Percentiles rank a stretch among this genome's conserved stretches.
Conservation (phyloP, 2,113 vertebrate genomes). For the Panurus biarmicus region DNA sequence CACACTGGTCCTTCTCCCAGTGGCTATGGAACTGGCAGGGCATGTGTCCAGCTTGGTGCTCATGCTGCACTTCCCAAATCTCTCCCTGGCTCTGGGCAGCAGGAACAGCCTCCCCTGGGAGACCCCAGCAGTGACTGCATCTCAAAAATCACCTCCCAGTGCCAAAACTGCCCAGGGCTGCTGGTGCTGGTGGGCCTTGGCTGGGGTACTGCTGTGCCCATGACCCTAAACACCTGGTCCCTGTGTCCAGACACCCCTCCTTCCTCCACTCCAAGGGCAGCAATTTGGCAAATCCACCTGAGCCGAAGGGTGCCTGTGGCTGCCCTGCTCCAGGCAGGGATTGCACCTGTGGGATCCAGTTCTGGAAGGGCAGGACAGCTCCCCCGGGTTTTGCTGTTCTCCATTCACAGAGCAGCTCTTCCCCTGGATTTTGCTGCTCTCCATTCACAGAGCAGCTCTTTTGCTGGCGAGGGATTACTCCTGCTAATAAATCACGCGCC, state of each 20-base stretch:
- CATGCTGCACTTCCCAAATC: neutral
- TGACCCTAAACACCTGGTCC: accelerated
- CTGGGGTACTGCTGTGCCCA: neutral
- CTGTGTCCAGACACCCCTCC: neutral
- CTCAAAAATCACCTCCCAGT: neutral
- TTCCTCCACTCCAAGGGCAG: neutral
- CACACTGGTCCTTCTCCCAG: neutral
- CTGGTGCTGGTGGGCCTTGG: neutral
- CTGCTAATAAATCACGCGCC: neutral
- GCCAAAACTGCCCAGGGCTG: neutral
- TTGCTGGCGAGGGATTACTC: neutral
- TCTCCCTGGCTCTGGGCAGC: neutral
- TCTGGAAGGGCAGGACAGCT: neutral
- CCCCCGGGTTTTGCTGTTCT: neutral
- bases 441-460: neutral
- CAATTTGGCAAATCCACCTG: neutral
- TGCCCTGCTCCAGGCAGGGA: neutral
- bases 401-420: neutral
- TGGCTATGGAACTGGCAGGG: accelerated
- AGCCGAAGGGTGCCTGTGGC: neutral
- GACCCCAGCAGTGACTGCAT: accelerated
- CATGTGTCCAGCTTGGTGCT: accelerated
- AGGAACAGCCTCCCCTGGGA: neutral
- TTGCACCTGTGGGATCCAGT: neutral
- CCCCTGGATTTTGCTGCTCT: neutral